phyloP scores from a whole-genome alignment of 2,888 invertebrate species.

The Thymelicus sylvestris region DNA sequence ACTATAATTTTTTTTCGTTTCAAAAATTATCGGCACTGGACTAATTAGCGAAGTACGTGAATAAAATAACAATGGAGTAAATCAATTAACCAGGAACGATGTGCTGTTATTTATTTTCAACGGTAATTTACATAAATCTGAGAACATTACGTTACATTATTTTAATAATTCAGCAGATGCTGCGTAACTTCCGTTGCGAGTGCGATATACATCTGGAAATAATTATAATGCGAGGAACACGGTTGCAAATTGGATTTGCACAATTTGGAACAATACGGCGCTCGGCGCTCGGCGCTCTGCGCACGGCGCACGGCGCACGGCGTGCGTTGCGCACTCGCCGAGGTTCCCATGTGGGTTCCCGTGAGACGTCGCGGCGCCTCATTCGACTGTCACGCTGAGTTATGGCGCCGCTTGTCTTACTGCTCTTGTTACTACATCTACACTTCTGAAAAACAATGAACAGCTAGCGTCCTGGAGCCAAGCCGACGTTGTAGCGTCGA shows the following conservation, averaged over 20 bases:
- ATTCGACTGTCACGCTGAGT: conserved; percentile 21
- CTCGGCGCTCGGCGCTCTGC: conserved; percentile 28
- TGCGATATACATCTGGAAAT: conserved; percentile 41
- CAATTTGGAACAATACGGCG: conserved; percentile 46
- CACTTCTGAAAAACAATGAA: background rate
- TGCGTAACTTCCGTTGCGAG: conserved; percentile 19
- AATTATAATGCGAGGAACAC: conserved; percentile 33
- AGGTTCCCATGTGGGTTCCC: conserved; percentile 42
- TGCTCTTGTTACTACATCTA: conserved; percentile 1
- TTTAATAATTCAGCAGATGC: conserved; percentile 16
- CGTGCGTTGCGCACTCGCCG: conserved; percentile 39
- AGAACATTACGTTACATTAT: background rate
- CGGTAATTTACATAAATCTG: background rate
- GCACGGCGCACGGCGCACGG: conserved; percentile 9
- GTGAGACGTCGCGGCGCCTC: conserved; percentile 39
- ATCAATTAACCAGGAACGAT: too few species aligned
- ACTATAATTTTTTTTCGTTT: too few species aligned
- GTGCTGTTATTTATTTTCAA: background rate
- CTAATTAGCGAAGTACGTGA: background rate
- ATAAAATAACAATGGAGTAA: too few species aligned
- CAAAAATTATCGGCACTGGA: too few species aligned
- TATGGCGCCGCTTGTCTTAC: conserved; percentile 15
- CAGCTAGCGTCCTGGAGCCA: too few species aligned
- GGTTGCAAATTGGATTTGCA: conserved; percentile 42
- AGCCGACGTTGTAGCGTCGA: too few species aligned